These are phyloP conservation scores for Dicycla oo DNA, from an alignment of 2,888 invertebrate species.

Conservation along the genomic window DNA sequence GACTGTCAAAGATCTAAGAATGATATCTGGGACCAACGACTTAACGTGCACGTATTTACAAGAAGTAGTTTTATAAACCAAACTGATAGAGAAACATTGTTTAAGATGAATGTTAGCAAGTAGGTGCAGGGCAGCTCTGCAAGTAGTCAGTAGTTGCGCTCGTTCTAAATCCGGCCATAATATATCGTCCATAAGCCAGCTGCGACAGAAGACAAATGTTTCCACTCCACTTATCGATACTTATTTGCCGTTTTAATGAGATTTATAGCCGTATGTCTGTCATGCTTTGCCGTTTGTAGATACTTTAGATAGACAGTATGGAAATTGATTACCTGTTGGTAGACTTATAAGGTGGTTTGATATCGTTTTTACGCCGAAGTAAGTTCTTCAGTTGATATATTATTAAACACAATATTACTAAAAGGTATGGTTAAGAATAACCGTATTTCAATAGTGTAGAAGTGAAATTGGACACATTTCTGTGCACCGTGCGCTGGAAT, in stretches of 20 bases:
- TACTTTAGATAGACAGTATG: constrained; percentile 13
- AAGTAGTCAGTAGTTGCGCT: constrained; percentile 20
- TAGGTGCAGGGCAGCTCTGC: constrained; percentile 28
- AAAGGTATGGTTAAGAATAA: not conserved
- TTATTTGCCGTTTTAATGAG: constrained; percentile 65
- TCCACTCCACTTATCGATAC: constrained; percentile 59
- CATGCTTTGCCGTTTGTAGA: constrained; percentile 21
- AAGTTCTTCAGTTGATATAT: no score
- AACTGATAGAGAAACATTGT: constrained; percentile 8
- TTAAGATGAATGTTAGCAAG: constrained; percentile 28
- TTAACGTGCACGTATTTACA: no score
- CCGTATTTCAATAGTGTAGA: not conserved
- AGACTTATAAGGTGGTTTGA: not conserved
- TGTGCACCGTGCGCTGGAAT: not conserved
- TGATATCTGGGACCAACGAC: no score
- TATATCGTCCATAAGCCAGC: constrained; percentile 39
- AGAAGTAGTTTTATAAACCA: constrained; percentile 9
- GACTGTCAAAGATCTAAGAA: no score
- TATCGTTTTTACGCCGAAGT: no score
- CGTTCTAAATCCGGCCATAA: constrained; percentile 57
- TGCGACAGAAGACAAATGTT: constrained; percentile 58
- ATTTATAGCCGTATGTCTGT: constrained; percentile 41
- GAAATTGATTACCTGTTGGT: constrained; percentile 14
- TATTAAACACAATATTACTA: no score
- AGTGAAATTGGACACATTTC: not conserved